Evolutionary conservation across 2,888 invertebrate species (phyloP).

Genomic region (Yponomeuta malinellus): DNA sequence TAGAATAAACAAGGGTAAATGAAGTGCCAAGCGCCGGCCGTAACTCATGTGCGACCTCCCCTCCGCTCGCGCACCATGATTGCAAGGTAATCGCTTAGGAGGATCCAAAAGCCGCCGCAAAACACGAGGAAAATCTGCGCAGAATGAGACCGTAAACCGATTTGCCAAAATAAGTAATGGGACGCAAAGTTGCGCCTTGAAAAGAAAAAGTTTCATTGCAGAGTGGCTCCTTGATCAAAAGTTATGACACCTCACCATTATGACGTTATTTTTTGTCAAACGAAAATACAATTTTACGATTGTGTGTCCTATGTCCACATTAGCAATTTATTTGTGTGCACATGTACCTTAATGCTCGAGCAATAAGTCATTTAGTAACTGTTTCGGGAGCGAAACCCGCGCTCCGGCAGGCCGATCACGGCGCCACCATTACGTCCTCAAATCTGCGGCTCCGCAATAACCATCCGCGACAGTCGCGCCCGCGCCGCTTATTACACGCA

Average conservation of each 20-base stretch:
- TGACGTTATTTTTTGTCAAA: too few species aligned
- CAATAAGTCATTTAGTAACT: not conserved
- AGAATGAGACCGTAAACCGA: not conserved
- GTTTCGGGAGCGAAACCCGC: not conserved
- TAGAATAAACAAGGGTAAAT: constrained; percentile 40
- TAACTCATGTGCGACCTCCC: constrained; percentile 43
- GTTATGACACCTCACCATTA: too few species aligned
- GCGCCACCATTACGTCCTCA: not conserved
- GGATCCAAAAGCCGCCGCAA: not conserved
- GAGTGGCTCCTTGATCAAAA: too few species aligned
- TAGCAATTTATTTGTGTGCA: too few species aligned
- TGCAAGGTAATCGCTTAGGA: constrained; percentile 35
- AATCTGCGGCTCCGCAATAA: constrained; percentile 1
- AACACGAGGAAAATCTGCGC: not conserved
- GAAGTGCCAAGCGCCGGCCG: constrained; percentile 35
- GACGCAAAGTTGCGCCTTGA: not conserved
- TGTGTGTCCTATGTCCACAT: too few species aligned
- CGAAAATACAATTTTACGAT: too few species aligned
- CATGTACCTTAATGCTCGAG: not conserved
- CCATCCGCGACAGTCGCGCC: not conserved
- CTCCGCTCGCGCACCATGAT: constrained; percentile 31
- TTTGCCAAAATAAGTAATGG: not conserved
- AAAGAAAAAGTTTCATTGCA: too few species aligned
- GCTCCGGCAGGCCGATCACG: not conserved
- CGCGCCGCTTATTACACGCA: not conserved